A percentile compares a stretch with the other conserved stretches of the same genome.
phyloP scores from a whole-genome alignment of 2,797 vertebrate species.

The Anniella stebbinsi region DNA sequence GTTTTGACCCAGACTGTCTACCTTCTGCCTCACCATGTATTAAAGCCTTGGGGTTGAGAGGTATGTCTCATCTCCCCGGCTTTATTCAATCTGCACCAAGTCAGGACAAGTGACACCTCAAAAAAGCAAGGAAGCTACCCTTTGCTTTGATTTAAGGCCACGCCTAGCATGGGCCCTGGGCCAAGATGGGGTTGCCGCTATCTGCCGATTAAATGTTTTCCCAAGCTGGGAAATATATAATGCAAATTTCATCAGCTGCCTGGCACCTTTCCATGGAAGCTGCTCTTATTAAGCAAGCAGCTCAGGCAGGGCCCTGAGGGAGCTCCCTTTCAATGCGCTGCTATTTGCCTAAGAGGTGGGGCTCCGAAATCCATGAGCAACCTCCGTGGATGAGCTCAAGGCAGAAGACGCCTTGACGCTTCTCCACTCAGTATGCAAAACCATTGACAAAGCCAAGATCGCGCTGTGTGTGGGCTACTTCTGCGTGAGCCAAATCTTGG shows the following conservation, averaged over 20 bases:
- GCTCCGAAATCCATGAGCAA: background rate
- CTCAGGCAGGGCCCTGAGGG: background rate
- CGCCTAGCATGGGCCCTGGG: background rate
- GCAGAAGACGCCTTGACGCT: background rate
- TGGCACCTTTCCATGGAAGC: background rate
- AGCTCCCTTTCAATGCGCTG: background rate
- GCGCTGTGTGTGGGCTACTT: constrained; percentile 40
- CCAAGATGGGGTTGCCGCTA: background rate
- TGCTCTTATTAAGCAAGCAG: background rate
- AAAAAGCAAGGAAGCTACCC: background rate
- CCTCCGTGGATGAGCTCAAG: background rate
- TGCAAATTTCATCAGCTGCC: no score
- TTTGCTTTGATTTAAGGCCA: background rate
- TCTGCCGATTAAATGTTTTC: no score
- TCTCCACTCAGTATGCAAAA: background rate
- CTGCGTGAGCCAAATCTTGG: constrained; percentile 47
- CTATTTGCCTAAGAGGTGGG: background rate
- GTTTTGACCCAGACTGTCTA: background rate
- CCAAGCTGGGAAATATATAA: background rate
- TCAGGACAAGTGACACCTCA: background rate
- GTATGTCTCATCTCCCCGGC: background rate
- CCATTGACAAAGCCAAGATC: background rate
- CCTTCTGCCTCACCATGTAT: no score
- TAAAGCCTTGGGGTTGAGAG: background rate
- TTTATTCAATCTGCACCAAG: background rate